Conservation (phyloP, 2,113 vertebrate species). For the Semnornis frantzii region DNA sequence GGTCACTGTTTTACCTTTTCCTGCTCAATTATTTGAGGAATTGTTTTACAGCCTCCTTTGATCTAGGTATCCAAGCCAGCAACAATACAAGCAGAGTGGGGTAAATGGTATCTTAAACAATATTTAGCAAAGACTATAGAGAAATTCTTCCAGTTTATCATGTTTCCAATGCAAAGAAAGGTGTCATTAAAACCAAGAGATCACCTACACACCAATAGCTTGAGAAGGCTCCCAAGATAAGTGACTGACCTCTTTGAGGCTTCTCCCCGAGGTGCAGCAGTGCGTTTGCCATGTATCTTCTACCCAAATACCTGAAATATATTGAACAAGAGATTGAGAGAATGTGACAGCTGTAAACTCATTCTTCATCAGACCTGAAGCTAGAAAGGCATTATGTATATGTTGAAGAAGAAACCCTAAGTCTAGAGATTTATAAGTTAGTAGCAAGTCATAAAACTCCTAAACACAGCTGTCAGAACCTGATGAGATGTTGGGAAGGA, state of each 20-base stretch:
- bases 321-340: not conserved
- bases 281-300: not conserved
- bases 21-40: not conserved
- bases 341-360: not conserved
- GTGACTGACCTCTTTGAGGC: not conserved
- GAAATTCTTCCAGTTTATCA: not conserved
- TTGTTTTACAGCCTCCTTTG: slow-evolving; percentile 20
- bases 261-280: not conserved
- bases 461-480: not conserved
- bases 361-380: not conserved
- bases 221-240: not conserved
- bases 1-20: not conserved
- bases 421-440: not conserved
- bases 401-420: not conserved
- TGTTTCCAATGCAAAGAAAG: not conserved
- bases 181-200: not conserved
- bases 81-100: not conserved
- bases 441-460: not conserved
- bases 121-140: not conserved
- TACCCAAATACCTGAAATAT: not conserved
- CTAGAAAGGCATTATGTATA: not conserved
- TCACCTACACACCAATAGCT: not conserved
- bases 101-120: not conserved
- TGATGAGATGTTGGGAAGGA: not conserved
- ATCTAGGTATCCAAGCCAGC: not conserved